Evolutionary conservation across 2,888 invertebrate species (phyloP), one percentile per base, ranked within the genome.

Genomic region (Idaea straminata): DNA sequence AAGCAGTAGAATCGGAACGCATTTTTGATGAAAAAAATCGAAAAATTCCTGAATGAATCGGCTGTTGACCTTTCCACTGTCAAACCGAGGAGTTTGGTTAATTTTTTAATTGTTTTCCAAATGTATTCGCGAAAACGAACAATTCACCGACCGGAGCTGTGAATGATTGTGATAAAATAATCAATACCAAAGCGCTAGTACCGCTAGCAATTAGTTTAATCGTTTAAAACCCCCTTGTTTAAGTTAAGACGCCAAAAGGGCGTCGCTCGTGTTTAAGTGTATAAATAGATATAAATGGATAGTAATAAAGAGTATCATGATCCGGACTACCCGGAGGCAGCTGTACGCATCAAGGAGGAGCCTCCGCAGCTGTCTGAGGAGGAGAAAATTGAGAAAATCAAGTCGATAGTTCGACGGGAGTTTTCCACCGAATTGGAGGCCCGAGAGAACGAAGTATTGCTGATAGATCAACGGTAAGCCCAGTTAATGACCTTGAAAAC

Each of bases 381-480:
- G 62, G 88, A 90, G 74, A 88, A 89, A 82, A 77, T 87, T 57
- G 83, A 86, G 34, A 94, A 92, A 83, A 94, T 95, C 68, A 91
- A 93, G 72, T 87, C 91, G 35, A 95, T 97, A 63, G 94, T 97
- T 38, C 93, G 94, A 72, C 93, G 93, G 66, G 96, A 97, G 85
- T 97, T 97, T 87, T 91, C 94, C 61, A 93, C 93, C 62, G 97
- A 97, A 83, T 89, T 97, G 13, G 89, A 93, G 62, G 81, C 89
- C 1, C 95, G 96, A 78, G 95, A 96, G 80, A 93, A 94, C 65
- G 97, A 97, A 88, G 89, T 97, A 15, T 91, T 95, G 69, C 88
- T 95, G 63, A 95, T 97, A 67, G 95, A 97, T 79, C 94, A 95
- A 69, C 93, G 95, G 84, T 93, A 95, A 74, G 93, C 91, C 38